phyloP scores from a whole-genome alignment of 2,888 invertebrate species.

The Parnassius apollo region DNA sequence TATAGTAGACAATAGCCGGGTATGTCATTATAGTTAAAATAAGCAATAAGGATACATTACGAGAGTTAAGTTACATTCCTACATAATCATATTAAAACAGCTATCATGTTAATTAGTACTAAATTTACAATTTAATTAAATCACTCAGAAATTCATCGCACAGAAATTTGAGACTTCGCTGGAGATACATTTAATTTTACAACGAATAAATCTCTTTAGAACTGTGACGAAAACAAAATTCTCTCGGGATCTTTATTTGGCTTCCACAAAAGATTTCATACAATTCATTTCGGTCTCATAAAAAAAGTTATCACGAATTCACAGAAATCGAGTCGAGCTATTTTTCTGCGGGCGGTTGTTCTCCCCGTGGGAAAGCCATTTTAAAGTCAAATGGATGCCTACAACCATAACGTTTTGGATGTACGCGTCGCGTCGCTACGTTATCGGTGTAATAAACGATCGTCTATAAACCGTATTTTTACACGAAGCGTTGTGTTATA shows the following conservation, averaged over 20 bases:
- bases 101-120: slow-evolving; percentile 6
- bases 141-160: slow-evolving; percentile 21
- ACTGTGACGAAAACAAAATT: slow-evolving; percentile 65
- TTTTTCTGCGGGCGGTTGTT: slow-evolving; percentile 64
- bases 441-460: slow-evolving; percentile 2
- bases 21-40: no score
- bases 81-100: slow-evolving; percentile 8
- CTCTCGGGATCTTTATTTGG: slow-evolving; percentile 66
- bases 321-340: slow-evolving; percentile 68
- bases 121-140: slow-evolving; percentile 21
- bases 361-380: slow-evolving; percentile 63
- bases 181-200: slow-evolving; percentile 54
- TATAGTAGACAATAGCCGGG: no score
- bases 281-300: slow-evolving; percentile 75
- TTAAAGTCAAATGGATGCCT: slow-evolving; percentile 47
- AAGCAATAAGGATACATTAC: neutral
- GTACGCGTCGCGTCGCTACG: slow-evolving; percentile 5
- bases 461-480: neutral
- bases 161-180: slow-evolving; percentile 40
- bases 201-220: slow-evolving; percentile 60
- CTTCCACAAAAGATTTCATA: slow-evolving; percentile 73
- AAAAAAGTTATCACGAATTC: slow-evolving; percentile 76
- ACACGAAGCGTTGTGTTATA: neutral
- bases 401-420: slow-evolving; percentile 43
- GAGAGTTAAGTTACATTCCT: neutral